Evolutionary conservation across 2,113 vertebrate species (phyloP).

Genomic region (Athene cunicularia): DNA sequence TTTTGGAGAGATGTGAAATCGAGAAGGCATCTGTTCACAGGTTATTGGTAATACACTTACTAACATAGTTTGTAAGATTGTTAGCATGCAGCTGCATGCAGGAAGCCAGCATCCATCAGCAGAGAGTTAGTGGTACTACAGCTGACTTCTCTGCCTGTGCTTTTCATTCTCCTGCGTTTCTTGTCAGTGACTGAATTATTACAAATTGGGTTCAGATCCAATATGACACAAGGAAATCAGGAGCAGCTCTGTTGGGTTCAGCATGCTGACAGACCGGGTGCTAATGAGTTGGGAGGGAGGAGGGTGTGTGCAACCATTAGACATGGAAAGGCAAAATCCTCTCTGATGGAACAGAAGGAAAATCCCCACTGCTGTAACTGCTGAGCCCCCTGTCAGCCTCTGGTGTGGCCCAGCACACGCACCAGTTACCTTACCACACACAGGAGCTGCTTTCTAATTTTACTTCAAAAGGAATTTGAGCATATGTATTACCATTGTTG

Average conservation of each 20-base stretch:
- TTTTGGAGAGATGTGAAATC: not conserved
- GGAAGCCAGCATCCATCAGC: not conserved
- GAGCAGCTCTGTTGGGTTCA: not conserved
- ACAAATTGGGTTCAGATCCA: not conserved
- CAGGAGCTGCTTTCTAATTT: not conserved
- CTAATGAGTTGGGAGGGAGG: not conserved
- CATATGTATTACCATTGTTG: not conserved
- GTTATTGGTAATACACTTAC: not conserved
- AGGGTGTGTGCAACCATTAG: accelerated
- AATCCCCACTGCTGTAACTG: not conserved
- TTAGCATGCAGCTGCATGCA: not conserved
- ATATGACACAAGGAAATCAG: accelerated
- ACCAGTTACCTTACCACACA: not conserved
- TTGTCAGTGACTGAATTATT: not conserved
- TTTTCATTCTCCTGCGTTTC: not conserved
- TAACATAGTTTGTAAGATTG: not conserved
- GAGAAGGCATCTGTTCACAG: not conserved
- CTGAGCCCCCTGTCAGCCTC: not conserved
- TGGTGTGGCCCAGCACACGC: not conserved
- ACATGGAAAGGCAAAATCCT: not conserved
- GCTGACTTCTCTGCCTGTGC: not conserved
- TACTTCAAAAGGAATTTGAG: slow-evolving; percentile 8
- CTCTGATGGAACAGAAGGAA: not conserved
- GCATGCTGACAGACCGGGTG: not conserved
- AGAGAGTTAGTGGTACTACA: not conserved